Base-by-base conservation (phyloP, 2,888 invertebrate species). In the Argyra leucocephala region DNA sequence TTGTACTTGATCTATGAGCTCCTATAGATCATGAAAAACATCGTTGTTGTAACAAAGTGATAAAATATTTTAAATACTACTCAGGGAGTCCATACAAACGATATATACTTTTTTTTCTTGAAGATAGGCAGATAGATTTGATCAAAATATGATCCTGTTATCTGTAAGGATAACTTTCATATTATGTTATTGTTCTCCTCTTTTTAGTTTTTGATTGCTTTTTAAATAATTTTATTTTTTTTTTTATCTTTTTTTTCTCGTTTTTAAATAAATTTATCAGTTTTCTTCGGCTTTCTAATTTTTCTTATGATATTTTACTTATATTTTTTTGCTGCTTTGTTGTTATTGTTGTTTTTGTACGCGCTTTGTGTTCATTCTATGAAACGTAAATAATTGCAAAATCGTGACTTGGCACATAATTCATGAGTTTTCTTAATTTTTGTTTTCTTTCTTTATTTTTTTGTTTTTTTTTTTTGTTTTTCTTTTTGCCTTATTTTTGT, bases 361-460 rank as follows among this genome's bases (percentile, higher is more conserved):
- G 66, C 64, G 65, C 64, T 66, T 69, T 69, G 65, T 69, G 68
- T 65, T 65, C 66, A 65, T 64, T 64, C 64, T 65, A 64, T 61
- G 66, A 69, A 69, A 67, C 65, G 69, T 69, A 69, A 69, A 69
- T 69, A 69, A 69, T 69, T 69, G 69, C 67, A 65, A 69, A 67
- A 69, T 69, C 69, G 69, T 69, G 69, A 69, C 69, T 67, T 69
- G 69, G 64, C 67, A 67, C 66, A 67, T 67, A 69, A 69, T 69
- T 66, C 66, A 64, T 64, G 62, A 63, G 65, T 37, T 64, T 58
- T 63, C 23, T 57, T 21, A 37, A 22, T 57, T 64, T 61, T 58
- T 63, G 57, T 61, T 36, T 58, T 36, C 48, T 22, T 24, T 57
- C 37, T 26, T 26, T 4, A 24, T 24, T 24, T 23, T 61, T 5